These are phyloP conservation scores for Pseudochirops corinnae DNA, from an alignment of 2,797 vertebrate species.

Conservation along the genomic window DNA sequence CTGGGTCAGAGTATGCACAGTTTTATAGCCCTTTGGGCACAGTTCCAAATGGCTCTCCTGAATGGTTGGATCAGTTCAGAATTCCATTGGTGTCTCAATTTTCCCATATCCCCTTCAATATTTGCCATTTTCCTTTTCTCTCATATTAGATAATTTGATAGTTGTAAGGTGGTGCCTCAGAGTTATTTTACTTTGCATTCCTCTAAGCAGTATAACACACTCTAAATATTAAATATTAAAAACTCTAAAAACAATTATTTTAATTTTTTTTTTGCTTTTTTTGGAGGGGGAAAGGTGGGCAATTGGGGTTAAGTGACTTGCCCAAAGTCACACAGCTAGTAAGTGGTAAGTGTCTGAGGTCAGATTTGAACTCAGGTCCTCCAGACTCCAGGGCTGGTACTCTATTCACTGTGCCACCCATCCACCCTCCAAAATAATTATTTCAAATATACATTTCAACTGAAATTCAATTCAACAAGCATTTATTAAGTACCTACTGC, in stretches of 20 bases:
- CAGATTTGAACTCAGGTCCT: no score
- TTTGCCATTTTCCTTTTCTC: background rate
- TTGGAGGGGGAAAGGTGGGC: no score
- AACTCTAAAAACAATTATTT: background rate
- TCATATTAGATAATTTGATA: background rate
- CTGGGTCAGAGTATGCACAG: background rate
- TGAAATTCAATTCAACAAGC: background rate
- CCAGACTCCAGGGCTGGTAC: no score
- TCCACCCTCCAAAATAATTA: background rate
- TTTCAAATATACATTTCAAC: background rate
- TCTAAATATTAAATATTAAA: background rate
- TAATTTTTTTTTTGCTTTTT: no score
- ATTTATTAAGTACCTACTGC: background rate
- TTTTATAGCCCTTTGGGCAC: background rate
- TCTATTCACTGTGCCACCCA: no score
- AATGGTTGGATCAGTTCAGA: background rate
- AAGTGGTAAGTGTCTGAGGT: no score
- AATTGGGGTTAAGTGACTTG: no score
- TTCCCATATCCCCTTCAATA: background rate
- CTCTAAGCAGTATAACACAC: background rate
- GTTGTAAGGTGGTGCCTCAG: background rate
- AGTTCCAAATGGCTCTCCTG: background rate
- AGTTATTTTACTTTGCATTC: background rate
- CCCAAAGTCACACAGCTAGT: no score
- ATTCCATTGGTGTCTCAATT: background rate